phyloP scores from a whole-genome alignment of 2,888 invertebrate genomes.

The Ochropleura leucogaster region DNA sequence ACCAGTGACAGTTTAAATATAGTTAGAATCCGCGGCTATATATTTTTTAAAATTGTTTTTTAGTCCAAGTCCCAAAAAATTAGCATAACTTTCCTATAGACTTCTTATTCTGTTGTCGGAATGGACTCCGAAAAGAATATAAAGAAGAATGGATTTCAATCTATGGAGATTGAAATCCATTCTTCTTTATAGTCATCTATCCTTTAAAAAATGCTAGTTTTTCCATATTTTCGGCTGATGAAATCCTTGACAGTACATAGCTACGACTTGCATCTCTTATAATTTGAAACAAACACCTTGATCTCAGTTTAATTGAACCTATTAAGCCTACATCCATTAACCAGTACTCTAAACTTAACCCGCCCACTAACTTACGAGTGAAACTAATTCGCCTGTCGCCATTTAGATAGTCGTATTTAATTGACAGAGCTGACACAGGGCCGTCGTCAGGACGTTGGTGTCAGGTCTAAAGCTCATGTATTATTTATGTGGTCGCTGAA shows the following conservation, averaged over 20 bases:
- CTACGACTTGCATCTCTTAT: background rate
- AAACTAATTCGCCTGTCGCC: slow-evolving; percentile 76
- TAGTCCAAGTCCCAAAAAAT: background rate
- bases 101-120: background rate
- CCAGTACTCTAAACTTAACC: slow-evolving; percentile 27
- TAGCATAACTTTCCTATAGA: background rate
- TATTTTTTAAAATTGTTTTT: no score
- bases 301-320: background rate
- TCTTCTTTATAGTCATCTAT: no score
- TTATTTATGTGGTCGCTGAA: slow-evolving; percentile 72
- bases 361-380: slow-evolving; percentile 49
- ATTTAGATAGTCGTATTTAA: slow-evolving; percentile 72
- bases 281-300: background rate
- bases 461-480: slow-evolving; percentile 72
- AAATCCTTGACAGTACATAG: background rate
- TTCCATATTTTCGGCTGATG: background rate
- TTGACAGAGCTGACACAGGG: slow-evolving; percentile 77
- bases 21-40: no score
- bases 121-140: no score
- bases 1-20: no score
- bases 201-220: no score
- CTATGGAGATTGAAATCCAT: background rate
- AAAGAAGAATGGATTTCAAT: background rate
- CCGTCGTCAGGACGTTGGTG: slow-evolving; percentile 53
- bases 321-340: slow-evolving; percentile 9